Evolutionary conservation across 2,113 vertebrate genomes (phyloP).

Genomic region (Perca flavescens): DNA sequence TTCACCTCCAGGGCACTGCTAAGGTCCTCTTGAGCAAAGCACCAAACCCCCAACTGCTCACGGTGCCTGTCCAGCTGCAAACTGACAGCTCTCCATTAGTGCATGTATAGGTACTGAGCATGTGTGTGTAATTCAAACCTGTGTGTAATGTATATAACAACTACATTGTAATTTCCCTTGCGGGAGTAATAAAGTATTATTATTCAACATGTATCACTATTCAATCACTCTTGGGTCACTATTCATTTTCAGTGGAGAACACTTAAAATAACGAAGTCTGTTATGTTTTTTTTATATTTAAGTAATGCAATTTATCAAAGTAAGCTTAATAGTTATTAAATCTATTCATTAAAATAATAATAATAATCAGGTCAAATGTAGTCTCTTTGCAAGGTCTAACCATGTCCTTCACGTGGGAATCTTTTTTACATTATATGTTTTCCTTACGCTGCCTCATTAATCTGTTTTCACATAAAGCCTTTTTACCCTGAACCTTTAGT

Average conservation of each 20-base stretch:
- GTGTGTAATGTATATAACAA: no score
- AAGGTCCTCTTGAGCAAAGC: no score
- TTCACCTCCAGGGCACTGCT: no score
- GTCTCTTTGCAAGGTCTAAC: background rate
- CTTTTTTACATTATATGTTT: background rate
- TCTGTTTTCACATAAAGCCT: conserved; percentile 33
- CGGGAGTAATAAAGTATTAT: no score
- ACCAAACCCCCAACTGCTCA: no score
- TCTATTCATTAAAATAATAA: background rate
- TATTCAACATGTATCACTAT: background rate
- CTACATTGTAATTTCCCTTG: no score
- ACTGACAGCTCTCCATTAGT: no score
- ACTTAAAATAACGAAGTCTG: no score
- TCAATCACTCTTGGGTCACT: background rate
- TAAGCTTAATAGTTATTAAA: background rate
- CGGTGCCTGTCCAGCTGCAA: no score
- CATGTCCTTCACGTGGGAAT: background rate
- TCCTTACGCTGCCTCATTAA: conserved; percentile 7
- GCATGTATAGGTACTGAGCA: no score
- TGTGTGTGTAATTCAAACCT: no score
- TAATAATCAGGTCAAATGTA: background rate
- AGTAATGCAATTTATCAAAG: background rate
- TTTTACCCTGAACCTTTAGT: conserved; percentile 30
- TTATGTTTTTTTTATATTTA: background rate
- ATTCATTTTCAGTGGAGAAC: background rate